Base-by-base conservation (phyloP, 2,797 vertebrate genomes). In the Gastrophryne carolinensis region DNA sequence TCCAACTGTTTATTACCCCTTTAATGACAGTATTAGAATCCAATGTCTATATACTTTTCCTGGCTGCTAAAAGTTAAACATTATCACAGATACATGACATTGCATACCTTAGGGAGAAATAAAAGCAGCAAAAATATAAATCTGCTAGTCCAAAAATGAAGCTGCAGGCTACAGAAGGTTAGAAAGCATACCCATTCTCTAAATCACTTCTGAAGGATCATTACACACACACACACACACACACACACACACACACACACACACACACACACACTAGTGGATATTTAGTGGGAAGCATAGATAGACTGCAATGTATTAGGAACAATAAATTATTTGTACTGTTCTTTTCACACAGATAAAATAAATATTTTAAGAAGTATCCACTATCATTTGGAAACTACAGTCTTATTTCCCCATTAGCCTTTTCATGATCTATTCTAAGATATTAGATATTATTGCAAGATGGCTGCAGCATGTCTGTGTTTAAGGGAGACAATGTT, bases 181-280 rank as follows among this genome's bases (percentile, higher is more conserved):
- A 63, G 30, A 49, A 57, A 66, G 62, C 37, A 75, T 75, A 58
- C 26, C 65, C 30, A 65, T 74, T 57, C 52, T 15, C 39, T 75
- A 75, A 67, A 75, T 75, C 72, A 58, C 21, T 26, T 24, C 47
- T 11, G 53, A 75, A 75, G 53, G 63, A 66, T 66, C 62, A 67
- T 66, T 75, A 60, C 53, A 47, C 62, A 34, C 39, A 41, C 52
- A 60, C 21, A 32, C 19, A 32, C 49, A 62, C 47, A 61, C n/a
- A 72, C 37, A 39, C 2, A 27, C 1, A 44, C 17, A 44, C 17
- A 44, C 15, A 44, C 17, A 44, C 15, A 44, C 17, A 44, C 15
- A 6, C 15, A 71, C 58, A 41, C 44, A 58, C 54, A 39, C 34
- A 35, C 56, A 49, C 26, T 63, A 34, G 57, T 49, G 62, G 57